Evolutionary conservation across 2,888 invertebrate species (phyloP).

Genomic region (Neoaliturus tenellus): DNA sequence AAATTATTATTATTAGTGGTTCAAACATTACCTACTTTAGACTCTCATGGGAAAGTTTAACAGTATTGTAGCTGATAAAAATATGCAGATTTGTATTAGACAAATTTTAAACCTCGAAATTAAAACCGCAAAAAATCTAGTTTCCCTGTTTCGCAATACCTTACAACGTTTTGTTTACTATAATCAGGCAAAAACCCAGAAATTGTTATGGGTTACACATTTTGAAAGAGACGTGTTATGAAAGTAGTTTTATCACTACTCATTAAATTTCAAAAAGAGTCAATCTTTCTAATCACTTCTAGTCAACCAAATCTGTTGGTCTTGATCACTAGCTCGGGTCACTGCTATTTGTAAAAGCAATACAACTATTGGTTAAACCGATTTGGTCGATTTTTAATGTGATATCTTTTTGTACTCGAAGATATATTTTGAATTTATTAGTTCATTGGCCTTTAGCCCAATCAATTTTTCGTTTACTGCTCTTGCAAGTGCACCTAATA

Average conservation of each 20-base stretch:
- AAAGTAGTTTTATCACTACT: background rate
- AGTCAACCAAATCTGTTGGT: background rate
- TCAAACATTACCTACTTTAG: too few relatives aligned
- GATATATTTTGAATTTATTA: background rate
- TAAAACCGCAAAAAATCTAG: background rate
- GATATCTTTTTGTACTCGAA: background rate
- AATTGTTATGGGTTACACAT: background rate
- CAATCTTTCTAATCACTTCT: background rate
- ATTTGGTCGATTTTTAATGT: background rate
- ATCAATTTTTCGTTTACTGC: background rate
- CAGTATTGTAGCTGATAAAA: too few relatives aligned
- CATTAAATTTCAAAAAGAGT: constrained; percentile 15
- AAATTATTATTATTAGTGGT: too few relatives aligned
- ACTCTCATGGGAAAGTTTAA: too few relatives aligned
- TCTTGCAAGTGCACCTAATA: background rate
- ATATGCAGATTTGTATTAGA: too few relatives aligned
- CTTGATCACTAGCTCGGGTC: background rate
- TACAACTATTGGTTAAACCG: background rate
- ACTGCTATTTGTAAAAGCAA: constrained; percentile 5
- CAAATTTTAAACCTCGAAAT: background rate
- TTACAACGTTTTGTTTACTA: background rate
- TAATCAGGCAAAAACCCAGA: background rate
- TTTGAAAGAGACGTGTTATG: background rate
- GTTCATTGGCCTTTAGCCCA: background rate
- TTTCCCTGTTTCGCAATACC: background rate